Evolutionary conservation across 2,797 vertebrate genomes (phyloP).

Genomic region (Myoxocephalus aenaeus): DNA sequence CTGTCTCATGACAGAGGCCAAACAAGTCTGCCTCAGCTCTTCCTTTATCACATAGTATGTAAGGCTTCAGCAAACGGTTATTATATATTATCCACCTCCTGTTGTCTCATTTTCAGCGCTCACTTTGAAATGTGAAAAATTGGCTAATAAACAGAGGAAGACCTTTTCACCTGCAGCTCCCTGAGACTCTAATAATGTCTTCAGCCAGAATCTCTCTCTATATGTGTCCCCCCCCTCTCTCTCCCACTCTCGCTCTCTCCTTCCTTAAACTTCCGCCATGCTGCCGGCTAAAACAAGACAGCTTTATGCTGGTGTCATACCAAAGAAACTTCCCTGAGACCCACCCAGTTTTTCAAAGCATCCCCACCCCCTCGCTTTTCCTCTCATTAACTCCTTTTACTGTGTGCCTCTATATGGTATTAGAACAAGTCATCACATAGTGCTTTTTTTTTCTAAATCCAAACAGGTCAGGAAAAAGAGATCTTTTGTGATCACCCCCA

Average conservation of each 20-base stretch:
- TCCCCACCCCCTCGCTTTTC: constrained; percentile 36
- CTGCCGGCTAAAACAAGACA: constrained; percentile 83
- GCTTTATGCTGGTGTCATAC: constrained; percentile 83
- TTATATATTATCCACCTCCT: constrained; percentile 1
- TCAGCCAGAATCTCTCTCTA: constrained; percentile 71
- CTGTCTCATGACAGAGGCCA: constrained; percentile 34
- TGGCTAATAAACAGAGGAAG: constrained; percentile 61
- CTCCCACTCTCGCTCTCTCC: constrained; percentile 57
- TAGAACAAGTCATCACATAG: not conserved
- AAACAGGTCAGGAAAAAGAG: not conserved
- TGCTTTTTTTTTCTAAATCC: not conserved
- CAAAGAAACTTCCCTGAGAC: constrained; percentile 73
- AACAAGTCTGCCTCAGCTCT: constrained; percentile 18
- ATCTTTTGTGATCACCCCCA: not conserved
- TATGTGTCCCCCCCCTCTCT: constrained; percentile 18
- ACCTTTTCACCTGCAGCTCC: constrained; percentile 98
- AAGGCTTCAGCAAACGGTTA: not conserved
- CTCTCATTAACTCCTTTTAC: constrained; percentile 42
- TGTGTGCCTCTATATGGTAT: constrained; percentile 17
- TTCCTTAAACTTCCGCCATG: constrained; percentile 73
- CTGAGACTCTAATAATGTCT: constrained; percentile 90
- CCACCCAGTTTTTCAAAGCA: constrained; percentile 62
- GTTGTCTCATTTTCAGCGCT: constrained; percentile 22
- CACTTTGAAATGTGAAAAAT: constrained; percentile 59
- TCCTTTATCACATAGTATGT: not conserved